Conservation (phyloP, 1,140 invertebrate genomes). For the Lepidostoma basale region DNA sequence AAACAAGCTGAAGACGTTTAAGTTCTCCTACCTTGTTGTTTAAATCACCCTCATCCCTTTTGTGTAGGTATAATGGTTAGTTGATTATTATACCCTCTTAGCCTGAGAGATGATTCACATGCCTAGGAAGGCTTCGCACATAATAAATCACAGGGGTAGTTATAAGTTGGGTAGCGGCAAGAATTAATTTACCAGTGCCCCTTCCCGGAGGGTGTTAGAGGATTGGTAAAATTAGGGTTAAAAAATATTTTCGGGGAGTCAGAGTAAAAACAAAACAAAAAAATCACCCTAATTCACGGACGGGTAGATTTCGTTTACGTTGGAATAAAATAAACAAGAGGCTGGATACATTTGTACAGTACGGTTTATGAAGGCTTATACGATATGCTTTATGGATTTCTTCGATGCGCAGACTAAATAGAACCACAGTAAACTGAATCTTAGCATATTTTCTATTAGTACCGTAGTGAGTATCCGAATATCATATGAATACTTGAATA, state of each 20-base stretch:
- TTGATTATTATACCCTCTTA: slow-evolving; percentile 32
- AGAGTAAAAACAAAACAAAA: background rate
- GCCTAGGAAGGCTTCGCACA: slow-evolving; percentile 19
- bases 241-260: slow-evolving; percentile 26
- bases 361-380: background rate
- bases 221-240: slow-evolving; percentile 38
- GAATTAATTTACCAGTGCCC: slow-evolving; percentile 38
- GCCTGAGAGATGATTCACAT: slow-evolving; percentile 27
- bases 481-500: too few species aligned
- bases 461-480: too few species aligned
- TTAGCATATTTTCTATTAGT: too few species aligned
- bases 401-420: too few species aligned
- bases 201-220: slow-evolving; percentile 20
- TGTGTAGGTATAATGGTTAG: slow-evolving; percentile 21
- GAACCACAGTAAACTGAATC: too few species aligned
- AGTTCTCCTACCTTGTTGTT: background rate
- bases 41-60: background rate
- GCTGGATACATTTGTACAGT: background rate
- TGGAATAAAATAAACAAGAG: slow-evolving; percentile 22
- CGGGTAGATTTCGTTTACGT: background rate
- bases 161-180: slow-evolving; percentile 39
- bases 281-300: background rate
- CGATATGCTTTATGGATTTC: background rate
- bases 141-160: slow-evolving; percentile 44
- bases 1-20: too few species aligned